These are phyloP conservation scores for Nasonia oneida DNA, from an alignment of 2,888 invertebrate species.

Conservation along the genomic window DNA sequence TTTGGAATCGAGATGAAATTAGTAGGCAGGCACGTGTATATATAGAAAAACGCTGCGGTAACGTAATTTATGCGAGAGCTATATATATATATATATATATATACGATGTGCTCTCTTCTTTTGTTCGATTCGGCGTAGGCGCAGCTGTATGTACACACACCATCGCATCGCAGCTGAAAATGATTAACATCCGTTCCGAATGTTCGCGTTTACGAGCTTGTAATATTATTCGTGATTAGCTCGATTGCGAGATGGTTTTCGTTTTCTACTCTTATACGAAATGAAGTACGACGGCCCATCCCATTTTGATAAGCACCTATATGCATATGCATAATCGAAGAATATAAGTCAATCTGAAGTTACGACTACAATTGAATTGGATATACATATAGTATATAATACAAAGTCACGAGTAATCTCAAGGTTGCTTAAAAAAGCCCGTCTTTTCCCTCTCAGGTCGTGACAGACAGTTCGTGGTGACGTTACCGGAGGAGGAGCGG, in stretches of 20 bases:
- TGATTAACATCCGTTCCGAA: slow-evolving; percentile 32
- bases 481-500: slow-evolving; percentile 90
- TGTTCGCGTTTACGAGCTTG: background rate
- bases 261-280: background rate
- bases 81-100: background rate
- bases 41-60: slow-evolving; percentile 26
- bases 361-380: too few species aligned
- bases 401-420: background rate
- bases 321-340: too few species aligned
- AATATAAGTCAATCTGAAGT: too few species aligned
- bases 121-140: slow-evolving; percentile 26
- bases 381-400: too few species aligned
- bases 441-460: slow-evolving; percentile 82
- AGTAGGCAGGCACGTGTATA: slow-evolving; percentile 21
- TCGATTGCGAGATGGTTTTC: background rate
- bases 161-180: slow-evolving; percentile 5
- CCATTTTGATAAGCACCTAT: too few species aligned
- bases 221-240: slow-evolving; percentile 10
- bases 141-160: background rate
- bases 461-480: slow-evolving; percentile 91
- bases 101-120: slow-evolving; percentile 5
- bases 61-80: slow-evolving; percentile 36
- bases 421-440: background rate
- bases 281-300: too few species aligned
- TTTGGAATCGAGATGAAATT: slow-evolving; percentile 34